These are phyloP conservation scores for Dryobates pubescens DNA, from an alignment of 2,797 vertebrate genomes.

Conservation along the genomic window DNA sequence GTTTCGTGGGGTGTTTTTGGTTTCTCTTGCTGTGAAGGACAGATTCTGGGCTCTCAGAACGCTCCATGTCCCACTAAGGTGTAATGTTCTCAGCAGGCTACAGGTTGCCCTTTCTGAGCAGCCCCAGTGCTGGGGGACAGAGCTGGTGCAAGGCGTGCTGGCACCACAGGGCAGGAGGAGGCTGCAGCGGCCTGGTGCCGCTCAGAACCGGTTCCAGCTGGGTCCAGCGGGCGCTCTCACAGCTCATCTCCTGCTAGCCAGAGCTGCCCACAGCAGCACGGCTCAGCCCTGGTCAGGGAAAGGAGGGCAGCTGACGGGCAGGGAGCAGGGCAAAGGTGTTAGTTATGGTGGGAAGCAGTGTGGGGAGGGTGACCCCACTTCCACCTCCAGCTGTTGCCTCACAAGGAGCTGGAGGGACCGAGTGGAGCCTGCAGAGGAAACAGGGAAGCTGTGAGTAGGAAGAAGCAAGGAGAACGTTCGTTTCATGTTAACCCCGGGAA, in stretches of 20 bases:
- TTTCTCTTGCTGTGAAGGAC: background rate
- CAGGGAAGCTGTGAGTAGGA: background rate
- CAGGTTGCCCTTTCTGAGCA: rapidly evolving
- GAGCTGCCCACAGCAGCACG: rapidly evolving
- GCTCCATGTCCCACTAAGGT: rapidly evolving
- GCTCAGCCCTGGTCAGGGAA: rapidly evolving
- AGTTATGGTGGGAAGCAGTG: rapidly evolving
- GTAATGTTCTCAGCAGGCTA: rapidly evolving
- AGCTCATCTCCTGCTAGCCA: rapidly evolving
- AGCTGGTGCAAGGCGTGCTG: rapidly evolving
- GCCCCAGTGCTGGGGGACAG: rapidly evolving
- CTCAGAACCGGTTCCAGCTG: background rate
- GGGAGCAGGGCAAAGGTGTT: rapidly evolving
- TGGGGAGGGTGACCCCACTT: rapidly evolving
- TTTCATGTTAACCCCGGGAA: background rate
- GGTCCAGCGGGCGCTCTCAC: background rate
- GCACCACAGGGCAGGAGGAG: background rate
- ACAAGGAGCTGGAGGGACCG: background rate
- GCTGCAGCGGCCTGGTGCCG: rapidly evolving
- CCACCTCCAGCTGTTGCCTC: rapidly evolving
- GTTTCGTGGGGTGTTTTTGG: background rate
- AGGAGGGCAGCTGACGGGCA: background rate
- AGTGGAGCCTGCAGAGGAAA: background rate
- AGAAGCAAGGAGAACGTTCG: background rate
- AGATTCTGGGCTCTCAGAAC: background rate